Evolutionary conservation across 2,797 vertebrate species (phyloP).

Genomic region (Spea hammondii): DNA sequence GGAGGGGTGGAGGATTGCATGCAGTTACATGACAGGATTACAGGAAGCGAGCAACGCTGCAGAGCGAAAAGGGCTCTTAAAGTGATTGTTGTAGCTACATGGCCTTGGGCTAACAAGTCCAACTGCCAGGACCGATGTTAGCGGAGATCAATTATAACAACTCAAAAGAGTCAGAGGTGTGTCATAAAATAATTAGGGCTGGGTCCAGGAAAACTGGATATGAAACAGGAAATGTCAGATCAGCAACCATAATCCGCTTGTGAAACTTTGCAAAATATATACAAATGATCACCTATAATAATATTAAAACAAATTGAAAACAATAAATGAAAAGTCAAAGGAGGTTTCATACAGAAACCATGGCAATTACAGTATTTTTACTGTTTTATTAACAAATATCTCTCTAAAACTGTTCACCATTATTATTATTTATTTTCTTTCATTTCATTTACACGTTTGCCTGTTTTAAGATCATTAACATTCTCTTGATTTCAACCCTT

Average conservation of each 20-base stretch:
- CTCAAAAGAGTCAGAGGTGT: constrained; percentile 11
- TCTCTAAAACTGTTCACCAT: too few species aligned
- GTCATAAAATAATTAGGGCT: constrained; percentile 32
- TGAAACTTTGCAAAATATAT: too few species aligned
- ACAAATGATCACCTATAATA: too few species aligned
- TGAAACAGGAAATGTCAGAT: neutral
- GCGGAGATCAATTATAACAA: constrained; percentile 14
- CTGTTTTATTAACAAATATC: too few species aligned
- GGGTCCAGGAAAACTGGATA: constrained; percentile 5
- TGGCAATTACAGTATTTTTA: too few species aligned
- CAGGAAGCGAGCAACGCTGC: constrained; percentile 28
- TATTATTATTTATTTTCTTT: too few species aligned
- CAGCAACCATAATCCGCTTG: neutral
- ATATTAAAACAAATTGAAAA: too few species aligned
- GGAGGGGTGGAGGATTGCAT: constrained; percentile 62
- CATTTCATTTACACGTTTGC: too few species aligned
- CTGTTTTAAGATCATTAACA: too few species aligned
- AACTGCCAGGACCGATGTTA: constrained; percentile 23
- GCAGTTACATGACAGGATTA: constrained; percentile 57
- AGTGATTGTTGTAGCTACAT: constrained; percentile 20
- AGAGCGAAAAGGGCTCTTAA: constrained; percentile 8
- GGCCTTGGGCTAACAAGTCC: constrained; percentile 22
- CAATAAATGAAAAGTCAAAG: too few species aligned
- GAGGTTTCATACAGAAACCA: too few species aligned
- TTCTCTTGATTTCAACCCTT: too few species aligned